phyloP scores from a whole-genome alignment of 2,888 invertebrate species.

The Spilarctia lutea region DNA sequence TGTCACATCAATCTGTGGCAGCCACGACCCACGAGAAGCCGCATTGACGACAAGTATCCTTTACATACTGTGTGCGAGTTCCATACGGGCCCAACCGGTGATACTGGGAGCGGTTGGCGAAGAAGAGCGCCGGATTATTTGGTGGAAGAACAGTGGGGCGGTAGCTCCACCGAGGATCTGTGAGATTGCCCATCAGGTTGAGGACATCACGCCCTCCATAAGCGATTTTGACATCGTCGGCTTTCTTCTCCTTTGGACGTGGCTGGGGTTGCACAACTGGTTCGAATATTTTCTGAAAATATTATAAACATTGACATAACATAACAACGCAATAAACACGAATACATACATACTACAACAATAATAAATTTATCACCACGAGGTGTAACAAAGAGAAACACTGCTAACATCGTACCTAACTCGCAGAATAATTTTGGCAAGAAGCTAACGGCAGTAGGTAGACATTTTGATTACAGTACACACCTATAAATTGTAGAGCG shows the following conservation, averaged over 20 bases:
- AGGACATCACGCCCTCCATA: slow-evolving; percentile 87
- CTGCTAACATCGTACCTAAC: slow-evolving; percentile 6
- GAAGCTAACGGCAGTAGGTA: slow-evolving; percentile 34
- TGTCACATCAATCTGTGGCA: slow-evolving; percentile 78
- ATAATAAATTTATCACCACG: slow-evolving; percentile 4
- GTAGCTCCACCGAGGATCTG: slow-evolving; percentile 85
- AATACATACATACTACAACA: neutral
- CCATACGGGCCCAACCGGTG: slow-evolving; percentile 86
- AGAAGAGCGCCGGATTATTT: slow-evolving; percentile 86
- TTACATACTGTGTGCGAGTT: slow-evolving; percentile 86
- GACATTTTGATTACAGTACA: slow-evolving; percentile 36
- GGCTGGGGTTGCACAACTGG: slow-evolving; percentile 79
- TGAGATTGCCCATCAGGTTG: slow-evolving; percentile 86
- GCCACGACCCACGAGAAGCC: slow-evolving; percentile 84
- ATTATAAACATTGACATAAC: slow-evolving; percentile 28
- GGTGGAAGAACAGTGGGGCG: slow-evolving; percentile 85
- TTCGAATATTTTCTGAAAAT: slow-evolving; percentile 81
- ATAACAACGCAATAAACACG: slow-evolving; percentile 11
- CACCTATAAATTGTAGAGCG: slow-evolving; percentile 1
- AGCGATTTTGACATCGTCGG: slow-evolving; percentile 76
- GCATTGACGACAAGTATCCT: slow-evolving; percentile 82
- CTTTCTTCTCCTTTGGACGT: slow-evolving; percentile 74
- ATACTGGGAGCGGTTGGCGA: slow-evolving; percentile 88
- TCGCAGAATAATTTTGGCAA: slow-evolving; percentile 45
- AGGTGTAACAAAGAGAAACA: slow-evolving; percentile 4